A percentile compares a stretch with the other conserved stretches of the same genome.
These are phyloP conservation scores for Hemibagrus guttatus DNA, from an alignment of 2,797 vertebrate species.

Conservation along the genomic window DNA sequence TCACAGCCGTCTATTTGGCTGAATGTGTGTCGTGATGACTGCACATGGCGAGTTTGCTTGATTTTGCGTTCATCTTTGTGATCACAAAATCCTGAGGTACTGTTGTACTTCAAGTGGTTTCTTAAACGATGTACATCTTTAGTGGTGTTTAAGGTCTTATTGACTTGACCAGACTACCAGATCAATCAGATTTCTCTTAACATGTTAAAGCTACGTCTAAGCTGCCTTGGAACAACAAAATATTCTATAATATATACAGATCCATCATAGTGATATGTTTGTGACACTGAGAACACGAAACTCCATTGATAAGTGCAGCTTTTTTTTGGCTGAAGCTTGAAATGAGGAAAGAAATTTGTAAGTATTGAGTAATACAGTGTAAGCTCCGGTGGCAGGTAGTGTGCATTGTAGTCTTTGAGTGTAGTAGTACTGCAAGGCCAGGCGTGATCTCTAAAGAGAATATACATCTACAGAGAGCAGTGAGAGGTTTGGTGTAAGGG, in stretches of 20 bases:
- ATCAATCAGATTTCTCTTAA: neutral
- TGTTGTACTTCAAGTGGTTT: neutral
- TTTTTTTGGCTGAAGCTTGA: neutral
- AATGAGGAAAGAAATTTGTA: neutral
- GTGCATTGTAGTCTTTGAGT: neutral
- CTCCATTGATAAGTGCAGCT: neutral
- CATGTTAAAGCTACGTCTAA: neutral
- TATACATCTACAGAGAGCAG: neutral
- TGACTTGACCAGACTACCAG: neutral
- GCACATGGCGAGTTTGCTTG: no score
- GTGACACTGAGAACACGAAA: neutral
- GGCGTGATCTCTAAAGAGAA: neutral
- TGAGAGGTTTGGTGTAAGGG: neutral
- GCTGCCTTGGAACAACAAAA: neutral
- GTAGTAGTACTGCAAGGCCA: neutral
- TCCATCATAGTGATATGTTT: neutral
- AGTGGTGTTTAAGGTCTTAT: neutral
- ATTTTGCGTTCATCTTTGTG: no score
- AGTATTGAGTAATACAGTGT: conserved; percentile 12
- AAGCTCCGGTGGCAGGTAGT: neutral
- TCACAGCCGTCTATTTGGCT: no score
- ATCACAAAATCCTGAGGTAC: no score
- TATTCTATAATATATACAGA: neutral
- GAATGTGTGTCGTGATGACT: no score
- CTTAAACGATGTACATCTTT: neutral